Percentiles rank a stretch among this genome's conserved stretches.
These are phyloP conservation scores for Netelia melanura DNA, from an alignment of 2,888 invertebrate species.

Conservation along the genomic window DNA sequence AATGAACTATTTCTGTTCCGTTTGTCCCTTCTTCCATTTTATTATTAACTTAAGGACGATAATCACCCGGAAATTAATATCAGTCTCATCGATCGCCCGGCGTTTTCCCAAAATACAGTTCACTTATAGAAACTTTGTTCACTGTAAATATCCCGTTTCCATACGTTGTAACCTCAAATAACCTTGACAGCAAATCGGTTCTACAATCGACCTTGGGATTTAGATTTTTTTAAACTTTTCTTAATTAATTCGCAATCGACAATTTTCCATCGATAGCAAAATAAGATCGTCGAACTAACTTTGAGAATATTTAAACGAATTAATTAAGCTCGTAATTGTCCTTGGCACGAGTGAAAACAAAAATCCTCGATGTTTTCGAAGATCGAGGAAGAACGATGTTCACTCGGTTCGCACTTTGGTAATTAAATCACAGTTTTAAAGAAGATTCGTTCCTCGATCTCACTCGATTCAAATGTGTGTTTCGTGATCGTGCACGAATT, in stretches of 20 bases:
- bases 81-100: constrained; percentile 9
- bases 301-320: neutral
- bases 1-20: constrained; percentile 74
- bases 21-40: constrained; percentile 76
- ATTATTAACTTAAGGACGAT: constrained; percentile 33
- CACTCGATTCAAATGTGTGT: neutral
- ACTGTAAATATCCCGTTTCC: neutral
- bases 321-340: neutral
- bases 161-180: neutral
- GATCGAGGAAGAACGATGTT: neutral
- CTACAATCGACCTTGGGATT: neutral
- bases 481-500: constrained; percentile 56
- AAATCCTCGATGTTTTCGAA: neutral
- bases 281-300: neutral
- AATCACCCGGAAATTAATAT: neutral
- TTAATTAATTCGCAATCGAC: too few species aligned
- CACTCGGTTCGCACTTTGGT: constrained; percentile 72
- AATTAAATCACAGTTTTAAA: constrained; percentile 72
- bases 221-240: neutral
- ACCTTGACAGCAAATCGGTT: constrained; percentile 16
- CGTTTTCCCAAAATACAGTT: neutral
- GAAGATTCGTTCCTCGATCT: neutral
- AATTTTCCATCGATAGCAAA: neutral
- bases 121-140: neutral
- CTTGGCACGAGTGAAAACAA: neutral